Evolutionary conservation across 2,888 invertebrate species (phyloP).

Genomic region (Lepas anatifera): DNA sequence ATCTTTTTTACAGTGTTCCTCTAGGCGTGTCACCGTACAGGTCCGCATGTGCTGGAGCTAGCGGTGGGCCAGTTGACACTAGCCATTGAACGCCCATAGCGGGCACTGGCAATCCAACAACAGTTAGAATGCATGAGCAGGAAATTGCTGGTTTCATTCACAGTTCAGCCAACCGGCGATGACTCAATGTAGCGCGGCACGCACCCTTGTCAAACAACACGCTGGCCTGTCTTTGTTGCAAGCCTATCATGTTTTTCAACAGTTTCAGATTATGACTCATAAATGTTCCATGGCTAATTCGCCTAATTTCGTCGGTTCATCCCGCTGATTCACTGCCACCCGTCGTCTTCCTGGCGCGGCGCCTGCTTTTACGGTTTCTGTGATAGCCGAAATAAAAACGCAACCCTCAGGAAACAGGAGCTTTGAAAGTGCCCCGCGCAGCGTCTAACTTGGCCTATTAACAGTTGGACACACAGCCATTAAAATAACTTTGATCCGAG

Average conservation of each 20-base stretch:
- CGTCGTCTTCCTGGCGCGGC: not conserved
- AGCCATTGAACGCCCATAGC: no score
- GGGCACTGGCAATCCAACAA: no score
- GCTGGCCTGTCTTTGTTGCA: not conserved
- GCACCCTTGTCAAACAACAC: no score
- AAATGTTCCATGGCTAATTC: not conserved
- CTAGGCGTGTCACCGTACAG: no score
- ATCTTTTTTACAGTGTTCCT: no score
- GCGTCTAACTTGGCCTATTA: not conserved
- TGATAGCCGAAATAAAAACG: not conserved
- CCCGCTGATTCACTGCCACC: not conserved
- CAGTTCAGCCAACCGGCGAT: no score
- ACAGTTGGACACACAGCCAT: not conserved
- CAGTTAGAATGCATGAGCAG: no score
- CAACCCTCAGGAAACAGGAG: not conserved
- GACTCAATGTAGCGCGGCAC: not conserved
- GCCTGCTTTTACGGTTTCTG: not conserved
- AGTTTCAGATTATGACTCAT: not conserved
- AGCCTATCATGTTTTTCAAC: not conserved
- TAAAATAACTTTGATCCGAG: slow-evolving; percentile 2
- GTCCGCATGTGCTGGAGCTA: no score
- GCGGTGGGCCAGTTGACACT: no score
- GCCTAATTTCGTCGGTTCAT: not conserved
- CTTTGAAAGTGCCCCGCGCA: not conserved
- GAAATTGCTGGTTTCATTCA: no score